Percentiles rank a stretch among this genome's conserved stretches.
These are phyloP conservation scores for Microcebus lehilahytsara DNA, from an alignment of 2,113 vertebrate species.

Conservation along the genomic window DNA sequence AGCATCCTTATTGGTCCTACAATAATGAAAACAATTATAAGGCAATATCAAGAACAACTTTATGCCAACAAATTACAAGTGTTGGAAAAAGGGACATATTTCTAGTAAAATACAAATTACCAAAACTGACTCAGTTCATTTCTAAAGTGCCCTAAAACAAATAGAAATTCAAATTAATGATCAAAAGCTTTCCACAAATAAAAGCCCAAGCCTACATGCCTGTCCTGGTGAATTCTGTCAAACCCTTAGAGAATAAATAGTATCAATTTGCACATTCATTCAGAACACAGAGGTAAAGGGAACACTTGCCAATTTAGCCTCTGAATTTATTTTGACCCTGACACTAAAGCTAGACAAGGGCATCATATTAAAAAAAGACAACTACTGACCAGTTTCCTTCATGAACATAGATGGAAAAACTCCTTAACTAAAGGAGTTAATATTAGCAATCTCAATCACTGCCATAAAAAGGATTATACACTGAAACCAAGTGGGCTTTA, in stretches of 20 bases:
- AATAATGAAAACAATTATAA: neutral
- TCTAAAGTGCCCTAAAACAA: neutral
- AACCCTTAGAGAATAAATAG: neutral
- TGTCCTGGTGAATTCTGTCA: neutral
- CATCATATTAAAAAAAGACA: neutral
- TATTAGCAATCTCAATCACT: neutral
- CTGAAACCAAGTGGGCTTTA: neutral
- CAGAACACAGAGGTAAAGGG: neutral
- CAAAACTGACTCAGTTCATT: neutral
- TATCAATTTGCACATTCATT: neutral
- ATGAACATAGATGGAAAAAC: neutral
- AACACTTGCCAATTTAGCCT: neutral
- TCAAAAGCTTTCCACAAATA: neutral
- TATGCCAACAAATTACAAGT: neutral
- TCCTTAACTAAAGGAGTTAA: neutral
- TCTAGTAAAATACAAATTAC: neutral
- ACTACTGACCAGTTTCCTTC: neutral
- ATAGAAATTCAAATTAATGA: neutral
- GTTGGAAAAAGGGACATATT: neutral
- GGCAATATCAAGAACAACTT: neutral
- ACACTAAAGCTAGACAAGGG: neutral
- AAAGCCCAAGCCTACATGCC: neutral
- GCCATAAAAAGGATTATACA: neutral
- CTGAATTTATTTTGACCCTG: neutral
- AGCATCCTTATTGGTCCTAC: neutral